phyloP scores from a whole-genome alignment of 2,888 invertebrate species.

The Drosophila putrida region DNA sequence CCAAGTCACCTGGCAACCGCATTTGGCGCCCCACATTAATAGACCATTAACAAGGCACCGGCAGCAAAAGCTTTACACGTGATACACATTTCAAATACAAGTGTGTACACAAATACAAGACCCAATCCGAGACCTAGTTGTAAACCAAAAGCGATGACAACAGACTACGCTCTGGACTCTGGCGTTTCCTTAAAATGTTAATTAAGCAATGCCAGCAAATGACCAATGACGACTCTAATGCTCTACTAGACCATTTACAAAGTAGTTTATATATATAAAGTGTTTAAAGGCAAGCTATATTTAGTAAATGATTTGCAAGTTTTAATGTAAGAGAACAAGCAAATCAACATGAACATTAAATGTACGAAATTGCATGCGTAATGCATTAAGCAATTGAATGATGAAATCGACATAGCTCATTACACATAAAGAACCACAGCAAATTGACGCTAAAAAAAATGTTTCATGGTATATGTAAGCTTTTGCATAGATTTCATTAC shows the following conservation, averaged over 20 bases:
- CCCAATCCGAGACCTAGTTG: slow-evolving; percentile 9
- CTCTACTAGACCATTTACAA: background rate
- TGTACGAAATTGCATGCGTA: background rate
- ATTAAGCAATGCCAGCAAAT: slow-evolving; percentile 19
- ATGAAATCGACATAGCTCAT: slow-evolving; percentile 6
- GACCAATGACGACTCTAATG: slow-evolving; percentile 2
- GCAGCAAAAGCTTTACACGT: slow-evolving; percentile 54
- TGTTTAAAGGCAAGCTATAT: background rate
- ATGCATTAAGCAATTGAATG: background rate
- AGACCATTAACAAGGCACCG: slow-evolving; percentile 66
- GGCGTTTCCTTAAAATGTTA: slow-evolving; percentile 25
- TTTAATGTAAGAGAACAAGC: background rate
- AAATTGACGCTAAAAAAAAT: background rate
- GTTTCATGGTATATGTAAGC: background rate
- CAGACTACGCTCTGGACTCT: slow-evolving; percentile 4
- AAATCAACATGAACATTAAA: background rate
- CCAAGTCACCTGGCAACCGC: slow-evolving; percentile 54
- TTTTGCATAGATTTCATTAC: background rate
- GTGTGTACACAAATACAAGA: background rate
- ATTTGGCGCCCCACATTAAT: slow-evolving; percentile 61
- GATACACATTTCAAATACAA: slow-evolving; percentile 48
- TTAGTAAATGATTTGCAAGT: background rate
- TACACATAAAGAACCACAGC: background rate
- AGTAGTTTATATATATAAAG: background rate
- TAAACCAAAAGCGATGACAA: slow-evolving; percentile 6